Base-by-base conservation (phyloP, 2,113 vertebrate species). In the Saguinus imperator region DNA sequence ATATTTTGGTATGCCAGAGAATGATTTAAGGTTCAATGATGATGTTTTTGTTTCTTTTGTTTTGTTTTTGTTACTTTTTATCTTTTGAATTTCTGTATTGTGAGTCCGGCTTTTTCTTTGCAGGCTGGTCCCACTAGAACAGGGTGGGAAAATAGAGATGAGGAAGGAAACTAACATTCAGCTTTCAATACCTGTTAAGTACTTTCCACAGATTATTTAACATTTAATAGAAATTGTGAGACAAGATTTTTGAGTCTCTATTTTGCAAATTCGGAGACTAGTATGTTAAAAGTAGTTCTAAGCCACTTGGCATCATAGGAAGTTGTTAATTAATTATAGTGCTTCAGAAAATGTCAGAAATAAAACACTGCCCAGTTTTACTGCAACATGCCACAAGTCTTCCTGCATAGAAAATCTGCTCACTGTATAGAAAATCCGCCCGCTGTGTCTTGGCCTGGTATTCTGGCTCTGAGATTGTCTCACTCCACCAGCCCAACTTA, bases 271-370 rank as follows among this genome's bases (percentile, higher is more conserved):
- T 64, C 86, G 79, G 35, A 86, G 92, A 35, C 29, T n/a, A 8
- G 89, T 45, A n/a, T 75, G 81, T 91, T 91, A 89, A 86, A 81
- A 91, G 73, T 8, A 23, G 40, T 73, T 85, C 52, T 82, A 50
- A 83, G 55, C 35, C n/a, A 32, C 89, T 85, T 75, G 93, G 68
- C 68, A 1, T 93, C 58, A 40, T 35, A 32, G 82, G 80, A 82
- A 88, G 48, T 18, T 83, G 79, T 40, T 75, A 93, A 96, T 95
- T 86, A 94, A 94, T 89, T 91, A 93, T 2, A 76, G 79, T 76
- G 68, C 79, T 87, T 94, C 79, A 45, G 86, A 97, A 95, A 89
- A 55, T 52, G 29, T 64, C 57, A 43, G 50, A 89, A 79, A 61
- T 88, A 93, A 94, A 89, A 72, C 55, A 80, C n/a, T 21, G 81